phyloP scores from a whole-genome alignment of 2,888 invertebrate genomes.

The Punctoribates punctum region DNA sequence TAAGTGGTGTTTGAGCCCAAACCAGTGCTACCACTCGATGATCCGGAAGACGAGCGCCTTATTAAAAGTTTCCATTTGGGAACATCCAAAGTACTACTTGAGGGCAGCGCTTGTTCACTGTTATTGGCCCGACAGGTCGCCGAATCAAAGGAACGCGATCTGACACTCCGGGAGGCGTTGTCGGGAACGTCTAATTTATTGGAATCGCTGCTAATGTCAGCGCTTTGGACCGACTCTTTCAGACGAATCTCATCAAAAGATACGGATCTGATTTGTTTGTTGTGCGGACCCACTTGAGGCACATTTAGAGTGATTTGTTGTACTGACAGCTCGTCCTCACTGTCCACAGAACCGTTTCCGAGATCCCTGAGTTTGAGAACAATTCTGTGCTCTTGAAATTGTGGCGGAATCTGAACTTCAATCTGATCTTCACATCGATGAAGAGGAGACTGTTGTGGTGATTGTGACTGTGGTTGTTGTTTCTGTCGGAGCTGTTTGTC shows the following conservation, averaged over 20 bases:
- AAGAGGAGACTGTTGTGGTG: not conserved
- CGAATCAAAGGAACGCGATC: slow-evolving; percentile 40
- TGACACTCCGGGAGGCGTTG: slow-evolving; percentile 4
- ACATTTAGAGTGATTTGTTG: slow-evolving; percentile 36
- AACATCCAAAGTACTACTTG: slow-evolving; percentile 39
- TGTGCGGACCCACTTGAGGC: slow-evolving; percentile 27
- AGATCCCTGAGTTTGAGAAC: not conserved
- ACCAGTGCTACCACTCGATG: slow-evolving; percentile 21
- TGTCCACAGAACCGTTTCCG: not conserved
- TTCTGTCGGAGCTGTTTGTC: not conserved
- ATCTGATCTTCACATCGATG: not conserved
- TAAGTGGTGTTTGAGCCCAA: not conserved
- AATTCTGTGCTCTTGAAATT: not conserved
- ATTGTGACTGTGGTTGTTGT: not conserved
- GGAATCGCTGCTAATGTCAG: not conserved
- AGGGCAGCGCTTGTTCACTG: not conserved
- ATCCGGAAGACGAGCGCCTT: slow-evolving; percentile 40
- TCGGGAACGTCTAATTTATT: slow-evolving; percentile 37
- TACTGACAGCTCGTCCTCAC: slow-evolving; percentile 9
- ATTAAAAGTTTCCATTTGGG: slow-evolving; percentile 45
- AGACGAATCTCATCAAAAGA: slow-evolving; percentile 41
- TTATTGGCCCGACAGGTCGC: slow-evolving; percentile 26
- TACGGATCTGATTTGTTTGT: slow-evolving; percentile 38
- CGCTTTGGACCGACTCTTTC: slow-evolving; percentile 5
- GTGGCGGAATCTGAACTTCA: not conserved